These are phyloP conservation scores for Zoanthus sociatus DNA, from an alignment of 92 coral and sea anemone species.

Conservation along the genomic window DNA sequence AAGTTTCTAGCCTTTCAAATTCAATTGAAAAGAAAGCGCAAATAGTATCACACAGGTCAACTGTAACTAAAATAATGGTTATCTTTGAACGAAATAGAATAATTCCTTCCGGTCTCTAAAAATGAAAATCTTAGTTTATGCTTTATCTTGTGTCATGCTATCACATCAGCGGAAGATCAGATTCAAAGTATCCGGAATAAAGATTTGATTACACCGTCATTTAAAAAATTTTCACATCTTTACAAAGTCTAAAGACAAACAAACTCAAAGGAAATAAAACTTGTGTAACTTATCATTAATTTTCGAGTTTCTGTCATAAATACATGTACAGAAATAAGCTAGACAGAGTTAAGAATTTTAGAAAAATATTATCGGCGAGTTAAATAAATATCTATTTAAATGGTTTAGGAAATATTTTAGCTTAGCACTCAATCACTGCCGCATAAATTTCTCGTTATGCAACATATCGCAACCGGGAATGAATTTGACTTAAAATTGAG, in stretches of 20 bases:
- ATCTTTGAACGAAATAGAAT: neutral
- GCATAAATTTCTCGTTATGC: neutral
- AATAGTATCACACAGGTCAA: neutral
- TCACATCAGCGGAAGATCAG: neutral
- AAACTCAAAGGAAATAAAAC: too few relatives aligned
- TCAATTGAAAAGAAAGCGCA: neutral
- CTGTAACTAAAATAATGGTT: neutral
- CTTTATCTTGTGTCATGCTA: neutral
- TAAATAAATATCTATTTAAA: neutral
- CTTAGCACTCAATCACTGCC: neutral
- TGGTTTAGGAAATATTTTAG: neutral
- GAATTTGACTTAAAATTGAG: neutral
- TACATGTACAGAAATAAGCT: neutral
- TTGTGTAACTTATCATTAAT: too few relatives aligned
- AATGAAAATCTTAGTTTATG: neutral
- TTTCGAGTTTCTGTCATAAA: neutral
- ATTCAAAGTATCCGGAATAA: neutral
- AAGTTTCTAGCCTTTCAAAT: neutral
- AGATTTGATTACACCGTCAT: neutral
- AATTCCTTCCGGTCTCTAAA: neutral
- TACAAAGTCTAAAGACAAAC: neutral
- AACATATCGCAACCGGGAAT: neutral
- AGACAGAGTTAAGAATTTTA: neutral
- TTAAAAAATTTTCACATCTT: neutral
- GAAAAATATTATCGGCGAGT: neutral